Percentiles rank a stretch among this genome's conserved stretches.
phyloP scores from a whole-genome alignment of 2,797 vertebrate species.

The Limnodromus scolopaceus region DNA sequence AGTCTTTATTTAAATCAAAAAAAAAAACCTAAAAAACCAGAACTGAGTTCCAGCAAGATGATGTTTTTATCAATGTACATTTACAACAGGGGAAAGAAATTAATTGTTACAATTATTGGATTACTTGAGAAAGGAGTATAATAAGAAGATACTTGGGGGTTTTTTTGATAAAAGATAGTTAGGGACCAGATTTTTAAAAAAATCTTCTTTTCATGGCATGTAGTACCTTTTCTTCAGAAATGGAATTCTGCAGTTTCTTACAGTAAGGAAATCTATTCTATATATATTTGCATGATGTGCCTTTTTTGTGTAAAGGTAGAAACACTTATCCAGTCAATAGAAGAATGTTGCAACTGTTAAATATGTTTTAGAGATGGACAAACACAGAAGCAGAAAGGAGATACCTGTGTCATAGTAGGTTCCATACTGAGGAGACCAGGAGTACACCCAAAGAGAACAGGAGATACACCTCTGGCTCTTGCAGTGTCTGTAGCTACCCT shows the following conservation, averaged over 20 bases:
- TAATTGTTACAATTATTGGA: not conserved
- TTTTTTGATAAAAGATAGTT: not conserved
- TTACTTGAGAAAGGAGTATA: not conserved
- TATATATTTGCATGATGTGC: not conserved
- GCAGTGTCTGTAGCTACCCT: not conserved
- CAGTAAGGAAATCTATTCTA: not conserved
- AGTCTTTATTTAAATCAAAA: not conserved
- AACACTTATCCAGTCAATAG: not conserved
- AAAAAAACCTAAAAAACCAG: not conserved
- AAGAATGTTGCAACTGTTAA: not conserved
- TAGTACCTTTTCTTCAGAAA: not conserved
- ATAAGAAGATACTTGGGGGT: rapidly evolving
- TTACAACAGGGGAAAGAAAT: not conserved
- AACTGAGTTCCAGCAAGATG: not conserved
- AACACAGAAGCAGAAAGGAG: not conserved
- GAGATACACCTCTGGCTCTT: not conserved
- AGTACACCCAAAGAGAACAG: not conserved
- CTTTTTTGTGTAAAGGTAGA: not conserved
- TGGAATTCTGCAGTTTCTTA: not conserved
- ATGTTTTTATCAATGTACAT: not conserved
- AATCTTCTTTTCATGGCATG: not conserved
- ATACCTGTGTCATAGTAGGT: not conserved
- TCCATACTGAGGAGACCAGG: not conserved
- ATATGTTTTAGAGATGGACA: not conserved
- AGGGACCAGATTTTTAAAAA: not conserved